Evolutionary conservation across 2,888 invertebrate species (phyloP).

Genomic region (Cantharis lateralis): DNA sequence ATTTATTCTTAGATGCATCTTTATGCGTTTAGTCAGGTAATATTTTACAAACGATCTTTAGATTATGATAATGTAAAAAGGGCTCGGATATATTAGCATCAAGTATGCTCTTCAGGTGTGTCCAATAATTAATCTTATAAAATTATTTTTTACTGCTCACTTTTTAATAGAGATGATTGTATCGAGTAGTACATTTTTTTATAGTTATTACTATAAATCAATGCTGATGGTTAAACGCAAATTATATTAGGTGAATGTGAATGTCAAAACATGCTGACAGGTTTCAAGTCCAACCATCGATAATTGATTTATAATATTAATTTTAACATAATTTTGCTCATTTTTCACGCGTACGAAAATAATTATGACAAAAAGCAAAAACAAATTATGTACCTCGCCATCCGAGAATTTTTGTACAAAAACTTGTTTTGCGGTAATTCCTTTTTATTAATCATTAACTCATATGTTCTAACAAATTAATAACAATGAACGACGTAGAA

Average conservation of each 20-base stretch:
- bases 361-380: background rate
- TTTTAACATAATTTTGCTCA: background rate
- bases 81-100: constrained; percentile 13
- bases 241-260: background rate
- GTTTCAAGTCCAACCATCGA: background rate
- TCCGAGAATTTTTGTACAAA: background rate
- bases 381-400: background rate
- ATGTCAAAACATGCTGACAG: background rate
- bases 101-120: background rate
- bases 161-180: background rate
- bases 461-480: background rate
- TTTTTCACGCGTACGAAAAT: background rate
- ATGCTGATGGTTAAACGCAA: background rate
- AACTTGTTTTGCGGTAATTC: background rate
- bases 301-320: background rate
- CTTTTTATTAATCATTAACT: background rate
- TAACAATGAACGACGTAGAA: background rate
- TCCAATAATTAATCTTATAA: background rate
- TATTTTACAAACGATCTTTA: constrained; percentile 35
- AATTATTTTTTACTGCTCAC: background rate
- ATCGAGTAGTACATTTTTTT: background rate
- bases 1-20: constrained; percentile 31
- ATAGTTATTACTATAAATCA: background rate
- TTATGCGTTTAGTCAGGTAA: constrained; percentile 24
- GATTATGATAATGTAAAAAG: constrained; percentile 25